Percentiles rank a stretch among this genome's conserved stretches.
Evolutionary conservation across 2,888 invertebrate species (phyloP).

Genomic region (Habroteleia sp.): DNA sequence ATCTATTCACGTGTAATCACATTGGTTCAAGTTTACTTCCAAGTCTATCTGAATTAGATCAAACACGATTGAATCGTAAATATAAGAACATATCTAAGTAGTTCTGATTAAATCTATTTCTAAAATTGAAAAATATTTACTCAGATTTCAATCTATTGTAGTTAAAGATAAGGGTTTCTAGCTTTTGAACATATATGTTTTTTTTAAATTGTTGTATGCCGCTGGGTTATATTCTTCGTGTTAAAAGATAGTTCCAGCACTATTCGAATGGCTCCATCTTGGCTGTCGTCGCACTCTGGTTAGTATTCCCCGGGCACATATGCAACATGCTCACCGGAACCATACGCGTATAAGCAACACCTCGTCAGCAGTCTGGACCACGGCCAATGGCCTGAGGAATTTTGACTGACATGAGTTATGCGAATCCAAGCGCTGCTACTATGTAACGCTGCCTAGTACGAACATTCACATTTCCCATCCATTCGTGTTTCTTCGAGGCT

Average conservation of each 20-base stretch:
- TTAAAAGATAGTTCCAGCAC: constrained; percentile 32
- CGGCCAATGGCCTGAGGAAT: constrained; percentile 70
- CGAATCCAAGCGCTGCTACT: constrained; percentile 23
- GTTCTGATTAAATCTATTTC: too few relatives aligned
- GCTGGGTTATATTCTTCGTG: constrained; percentile 28
- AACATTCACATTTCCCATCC: constrained; percentile 28
- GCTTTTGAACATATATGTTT: too few relatives aligned
- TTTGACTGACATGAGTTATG: constrained; percentile 57
- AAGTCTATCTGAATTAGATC: too few relatives aligned
- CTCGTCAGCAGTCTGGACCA: constrained; percentile 71
- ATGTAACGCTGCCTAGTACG: constrained; percentile 20
- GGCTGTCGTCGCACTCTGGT: constrained; percentile 39
- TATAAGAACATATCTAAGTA: too few relatives aligned
- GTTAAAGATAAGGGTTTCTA: too few relatives aligned
- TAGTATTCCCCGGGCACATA: constrained; percentile 31
- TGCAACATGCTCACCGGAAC: constrained; percentile 21
- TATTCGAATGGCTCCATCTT: constrained; percentile 35
- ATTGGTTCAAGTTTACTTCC: too few relatives aligned
- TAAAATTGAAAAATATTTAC: too few relatives aligned
- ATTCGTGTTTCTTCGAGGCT: constrained; percentile 35
- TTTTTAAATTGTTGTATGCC: too few relatives aligned
- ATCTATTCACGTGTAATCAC: too few relatives aligned
- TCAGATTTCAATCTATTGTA: too few relatives aligned
- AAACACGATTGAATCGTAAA: too few relatives aligned
- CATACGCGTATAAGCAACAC: constrained; percentile 65